Base-by-base conservation (phyloP, 2,113 vertebrate genomes). In the mouse (Mus musculus) region DNA sequence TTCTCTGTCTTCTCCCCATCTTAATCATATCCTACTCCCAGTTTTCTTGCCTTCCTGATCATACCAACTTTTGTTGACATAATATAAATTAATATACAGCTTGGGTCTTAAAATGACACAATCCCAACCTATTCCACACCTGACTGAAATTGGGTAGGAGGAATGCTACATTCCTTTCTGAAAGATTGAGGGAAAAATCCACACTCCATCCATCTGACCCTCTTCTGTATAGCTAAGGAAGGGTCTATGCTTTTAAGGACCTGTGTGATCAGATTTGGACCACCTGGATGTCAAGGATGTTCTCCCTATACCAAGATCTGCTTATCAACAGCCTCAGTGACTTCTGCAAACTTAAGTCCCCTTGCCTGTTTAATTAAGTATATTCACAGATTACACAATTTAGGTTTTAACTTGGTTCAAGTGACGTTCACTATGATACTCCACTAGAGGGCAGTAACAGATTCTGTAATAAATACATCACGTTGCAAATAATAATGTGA, bases 401-500 rank as follows among this genome's bases (percentile, higher is more conserved):
- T 72, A 33, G 1, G 0, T 65, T 12, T 33, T 20, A 13, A 88
- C 7, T 17, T 56, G 46, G 17, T 49, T 26, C 24, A 24, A 2
- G 4, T 26, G 24, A 28, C 61, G 39, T 10, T 30, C 17, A 36
- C 10, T 20, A 7, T 0, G 22, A 81, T 17, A 8, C 28, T 89
- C 94, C 95, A 88, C 90, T 87, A 97, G 94, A 89, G 88, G 94
- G 94, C 84, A 52, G 78, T 67, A 78, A 20, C 39, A 30, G 49
- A 63, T 19, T 61, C 28, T 20, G 80, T 86, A 65, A 86, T 54
- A 76, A 36, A 69, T 75, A 69, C 10, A 61, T 39, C 7, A 28
- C 14, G 33, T 89, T 89, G 73, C 46, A 42, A 49, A n/a, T 16
- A 39, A 19, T 0, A 67, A 10, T 67, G 16, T 42, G 54, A 26